A percentile compares a stretch with the other conserved stretches of the same genome.
Evolutionary conservation across 2,113 vertebrate species (phyloP).

Genomic region (Plectropomus leopardus): DNA sequence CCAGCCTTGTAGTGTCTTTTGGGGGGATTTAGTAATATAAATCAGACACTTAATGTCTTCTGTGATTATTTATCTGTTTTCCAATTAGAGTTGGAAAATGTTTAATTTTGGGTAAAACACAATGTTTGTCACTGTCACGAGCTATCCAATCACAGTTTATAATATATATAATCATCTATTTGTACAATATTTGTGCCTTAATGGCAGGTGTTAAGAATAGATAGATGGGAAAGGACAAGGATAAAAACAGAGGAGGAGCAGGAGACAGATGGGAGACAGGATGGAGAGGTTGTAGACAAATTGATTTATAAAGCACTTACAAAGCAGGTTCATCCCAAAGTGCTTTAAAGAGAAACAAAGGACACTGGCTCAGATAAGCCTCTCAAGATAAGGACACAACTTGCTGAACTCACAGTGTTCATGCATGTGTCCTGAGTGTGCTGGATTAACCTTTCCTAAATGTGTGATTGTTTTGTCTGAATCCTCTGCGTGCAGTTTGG

Average conservation of each 20-base stretch:
- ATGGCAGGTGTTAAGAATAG: background rate
- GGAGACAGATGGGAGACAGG: constrained; percentile 6
- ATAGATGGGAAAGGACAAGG: background rate
- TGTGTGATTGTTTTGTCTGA: constrained; percentile 5
- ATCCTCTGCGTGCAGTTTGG: constrained; percentile 81
- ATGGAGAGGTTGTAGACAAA: constrained; percentile 15
- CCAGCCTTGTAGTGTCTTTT: too few species aligned
- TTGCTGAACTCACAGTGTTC: background rate
- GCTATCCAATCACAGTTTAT: too few species aligned
- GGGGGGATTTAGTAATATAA: too few species aligned
- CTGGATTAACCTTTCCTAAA: background rate
- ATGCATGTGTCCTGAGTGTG: background rate
- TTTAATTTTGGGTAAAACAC: too few species aligned
- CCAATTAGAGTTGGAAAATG: too few species aligned
- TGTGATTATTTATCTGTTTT: too few species aligned
- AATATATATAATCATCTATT: too few species aligned
- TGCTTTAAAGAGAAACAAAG: constrained; percentile 24
- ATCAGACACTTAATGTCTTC: too few species aligned
- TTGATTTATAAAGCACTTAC: constrained; percentile 48
- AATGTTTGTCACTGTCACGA: too few species aligned
- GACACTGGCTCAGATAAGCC: background rate
- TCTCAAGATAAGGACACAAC: constrained; percentile 3
- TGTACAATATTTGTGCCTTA: constrained; percentile 1
- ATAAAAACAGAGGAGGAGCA: background rate
- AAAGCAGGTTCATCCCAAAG: constrained; percentile 10